phyloP scores from a whole-genome alignment of 2,797 vertebrate genomes.

The Parotocinclus haroldoi region DNA sequence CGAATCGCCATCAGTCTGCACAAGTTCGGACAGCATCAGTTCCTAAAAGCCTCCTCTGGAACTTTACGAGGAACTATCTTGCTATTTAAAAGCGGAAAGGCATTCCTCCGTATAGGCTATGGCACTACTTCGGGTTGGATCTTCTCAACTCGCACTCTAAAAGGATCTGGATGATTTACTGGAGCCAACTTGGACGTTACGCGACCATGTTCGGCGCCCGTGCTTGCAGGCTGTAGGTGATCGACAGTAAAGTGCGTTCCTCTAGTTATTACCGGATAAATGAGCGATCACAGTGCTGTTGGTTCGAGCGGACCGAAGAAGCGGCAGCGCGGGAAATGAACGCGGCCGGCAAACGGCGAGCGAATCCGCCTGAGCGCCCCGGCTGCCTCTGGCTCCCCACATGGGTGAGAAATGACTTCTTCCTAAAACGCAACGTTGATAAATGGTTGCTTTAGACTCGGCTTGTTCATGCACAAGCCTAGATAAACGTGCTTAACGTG shows the following conservation, averaged over 20 bases:
- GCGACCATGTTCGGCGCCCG: slow-evolving; percentile 16
- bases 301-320: slow-evolving; percentile 66
- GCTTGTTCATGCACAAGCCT: no score
- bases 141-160: background rate
- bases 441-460: no score
- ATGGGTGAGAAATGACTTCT: slow-evolving; percentile 74
- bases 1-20: background rate
- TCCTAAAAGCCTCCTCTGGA: background rate
- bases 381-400: slow-evolving; percentile 78
- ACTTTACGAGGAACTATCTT: background rate
- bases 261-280: slow-evolving; percentile 53
- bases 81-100: background rate
- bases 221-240: slow-evolving; percentile 6
- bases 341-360: slow-evolving; percentile 73
- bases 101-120: background rate
- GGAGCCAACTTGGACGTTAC: slow-evolving; percentile 23
- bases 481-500: no score
- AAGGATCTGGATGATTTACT: slow-evolving; percentile 11
- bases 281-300: slow-evolving; percentile 63
- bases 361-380: slow-evolving; percentile 78
- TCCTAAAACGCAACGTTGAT: background rate
- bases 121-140: background rate
- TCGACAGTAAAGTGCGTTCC: background rate
- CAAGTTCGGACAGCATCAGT: background rate
- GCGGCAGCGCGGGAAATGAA: slow-evolving; percentile 84